Conservation (phyloP, 2,888 invertebrate species). For the Rhagophthalmus giganteus region DNA sequence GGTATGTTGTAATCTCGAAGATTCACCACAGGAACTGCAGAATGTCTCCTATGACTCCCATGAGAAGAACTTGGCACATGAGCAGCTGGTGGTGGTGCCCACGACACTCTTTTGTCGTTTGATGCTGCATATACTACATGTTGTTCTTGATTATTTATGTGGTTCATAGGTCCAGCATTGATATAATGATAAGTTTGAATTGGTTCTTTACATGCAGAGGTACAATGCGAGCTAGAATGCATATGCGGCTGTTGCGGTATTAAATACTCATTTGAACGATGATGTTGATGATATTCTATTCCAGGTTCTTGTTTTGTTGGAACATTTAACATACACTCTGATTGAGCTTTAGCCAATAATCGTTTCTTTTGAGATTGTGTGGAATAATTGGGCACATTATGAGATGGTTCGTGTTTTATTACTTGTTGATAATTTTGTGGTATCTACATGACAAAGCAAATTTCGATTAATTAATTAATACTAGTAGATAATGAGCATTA, state of each 20-base stretch:
- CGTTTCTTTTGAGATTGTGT: constrained; percentile 85
- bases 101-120: constrained; percentile 62
- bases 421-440: constrained; percentile 40
- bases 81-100: constrained; percentile 61
- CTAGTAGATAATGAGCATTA: too few relatives aligned
- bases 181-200: constrained; percentile 54
- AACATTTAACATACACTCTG: constrained; percentile 66
- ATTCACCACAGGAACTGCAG: constrained; percentile 53
- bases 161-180: constrained; percentile 53
- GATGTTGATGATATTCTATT: constrained; percentile 55
- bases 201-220: constrained; percentile 59
- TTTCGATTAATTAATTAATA: constrained; percentile 35
- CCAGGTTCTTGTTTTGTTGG: constrained; percentile 67
- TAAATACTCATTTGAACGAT: constrained; percentile 50
- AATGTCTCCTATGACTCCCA: constrained; percentile 50
- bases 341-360: constrained; percentile 83
- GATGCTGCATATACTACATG: constrained; percentile 44
- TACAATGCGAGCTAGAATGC: constrained; percentile 45
- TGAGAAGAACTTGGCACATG: constrained; percentile 51
- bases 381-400: constrained; percentile 13
- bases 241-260: constrained; percentile 34
- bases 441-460: constrained; percentile 1
- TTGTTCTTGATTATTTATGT: constrained; percentile 43
- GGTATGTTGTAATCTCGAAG: constrained; percentile 52
- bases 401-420: constrained; percentile 60